Conservation (phyloP, 2,888 invertebrate species). For the Eilema depressum region DNA sequence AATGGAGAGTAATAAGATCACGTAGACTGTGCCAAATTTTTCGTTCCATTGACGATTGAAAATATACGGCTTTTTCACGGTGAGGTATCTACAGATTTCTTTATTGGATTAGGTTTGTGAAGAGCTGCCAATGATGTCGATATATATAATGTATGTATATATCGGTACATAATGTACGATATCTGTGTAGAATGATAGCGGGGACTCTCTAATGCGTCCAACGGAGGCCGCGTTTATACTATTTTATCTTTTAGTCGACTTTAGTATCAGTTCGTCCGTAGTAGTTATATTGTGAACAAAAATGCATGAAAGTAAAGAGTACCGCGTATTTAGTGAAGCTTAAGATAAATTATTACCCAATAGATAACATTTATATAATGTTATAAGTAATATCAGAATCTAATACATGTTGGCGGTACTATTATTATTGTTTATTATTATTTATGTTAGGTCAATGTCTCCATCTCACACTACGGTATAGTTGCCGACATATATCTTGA, state of each 20-base stretch:
- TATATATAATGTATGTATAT: conserved; percentile 1
- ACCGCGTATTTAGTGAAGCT: background rate
- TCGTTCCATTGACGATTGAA: conserved; percentile 22
- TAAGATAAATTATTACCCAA: conserved; percentile 3
- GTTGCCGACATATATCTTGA: background rate
- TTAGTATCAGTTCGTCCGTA: background rate
- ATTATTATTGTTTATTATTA: background rate
- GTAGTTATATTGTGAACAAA: background rate
- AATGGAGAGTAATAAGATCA: conserved; percentile 21
- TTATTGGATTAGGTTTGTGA: conserved; percentile 38
- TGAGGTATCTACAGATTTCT: conserved; percentile 25
- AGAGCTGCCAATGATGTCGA: conserved; percentile 28
- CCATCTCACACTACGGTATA: background rate
- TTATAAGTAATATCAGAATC: background rate
- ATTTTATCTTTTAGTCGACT: conserved; percentile 7
- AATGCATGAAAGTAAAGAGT: background rate
- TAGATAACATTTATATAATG: background rate
- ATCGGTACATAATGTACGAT: background rate
- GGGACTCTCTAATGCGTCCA: background rate
- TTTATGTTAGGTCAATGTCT: background rate
- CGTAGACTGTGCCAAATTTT: conserved; percentile 27
- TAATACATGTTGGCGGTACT: background rate
- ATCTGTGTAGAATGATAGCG: background rate
- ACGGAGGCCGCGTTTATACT: background rate
- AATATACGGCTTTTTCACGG: conserved; percentile 16